These are phyloP conservation scores for Aphidius colemani DNA, from an alignment of 2,888 invertebrate species.

Conservation along the genomic window DNA sequence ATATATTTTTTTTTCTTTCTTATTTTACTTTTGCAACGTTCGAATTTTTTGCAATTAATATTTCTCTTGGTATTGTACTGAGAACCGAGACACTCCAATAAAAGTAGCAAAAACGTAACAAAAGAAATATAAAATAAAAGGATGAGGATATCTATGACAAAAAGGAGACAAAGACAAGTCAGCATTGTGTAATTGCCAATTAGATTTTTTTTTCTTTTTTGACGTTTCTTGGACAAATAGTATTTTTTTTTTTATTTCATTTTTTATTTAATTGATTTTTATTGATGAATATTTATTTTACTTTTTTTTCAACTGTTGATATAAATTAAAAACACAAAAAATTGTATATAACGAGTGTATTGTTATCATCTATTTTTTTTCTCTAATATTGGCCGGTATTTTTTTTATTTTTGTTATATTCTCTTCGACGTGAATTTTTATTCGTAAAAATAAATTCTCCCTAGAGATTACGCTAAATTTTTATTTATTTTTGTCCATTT, in stretches of 20 bases:
- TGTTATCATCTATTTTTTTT: too few relatives aligned
- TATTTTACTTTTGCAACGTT: constrained; percentile 1
- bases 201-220: neutral
- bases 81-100: neutral
- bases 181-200: constrained; percentile 18
- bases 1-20: neutral
- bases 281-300: neutral
- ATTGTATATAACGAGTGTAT: too few relatives aligned
- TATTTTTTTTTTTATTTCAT: neutral
- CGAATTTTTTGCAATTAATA: constrained; percentile 14
- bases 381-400: too few relatives aligned
- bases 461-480: too few relatives aligned
- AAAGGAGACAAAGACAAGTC: neutral
- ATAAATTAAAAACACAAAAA: too few relatives aligned
- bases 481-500: too few relatives aligned
- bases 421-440: too few relatives aligned
- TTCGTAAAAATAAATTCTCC: too few relatives aligned
- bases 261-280: neutral
- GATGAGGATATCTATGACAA: neutral
- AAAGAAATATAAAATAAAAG: neutral
- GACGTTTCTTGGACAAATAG: too few relatives aligned
- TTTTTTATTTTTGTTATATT: too few relatives aligned
- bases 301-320: too few relatives aligned
- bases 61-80: neutral
- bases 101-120: neutral